phyloP scores from a whole-genome alignment of 2,888 invertebrate genomes.

The Chromoteleia sp. region DNA sequence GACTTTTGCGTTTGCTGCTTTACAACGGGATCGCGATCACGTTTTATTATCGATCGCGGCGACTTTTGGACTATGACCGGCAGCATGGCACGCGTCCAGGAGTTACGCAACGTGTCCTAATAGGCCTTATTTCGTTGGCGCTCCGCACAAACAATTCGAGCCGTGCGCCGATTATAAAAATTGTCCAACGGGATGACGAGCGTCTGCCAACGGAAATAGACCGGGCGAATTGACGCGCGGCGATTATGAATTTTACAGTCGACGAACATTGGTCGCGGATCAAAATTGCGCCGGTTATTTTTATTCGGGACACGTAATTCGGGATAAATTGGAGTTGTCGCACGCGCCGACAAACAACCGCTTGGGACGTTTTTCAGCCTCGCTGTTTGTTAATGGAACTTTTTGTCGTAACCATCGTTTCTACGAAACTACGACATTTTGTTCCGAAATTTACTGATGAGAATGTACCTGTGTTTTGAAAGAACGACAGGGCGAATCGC shows the following conservation, averaged over 20 bases:
- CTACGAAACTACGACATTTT: no score
- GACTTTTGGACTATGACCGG: constrained; percentile 40
- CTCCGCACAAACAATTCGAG: constrained; percentile 28
- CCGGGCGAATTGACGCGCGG: neutral
- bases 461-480: no score
- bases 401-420: neutral
- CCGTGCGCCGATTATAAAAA: constrained; percentile 42
- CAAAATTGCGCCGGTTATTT: constrained; percentile 30
- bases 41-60: constrained; percentile 34
- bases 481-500: no score
- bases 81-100: constrained; percentile 64
- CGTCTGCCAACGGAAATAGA: constrained; percentile 68
- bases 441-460: no score
- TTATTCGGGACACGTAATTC: constrained; percentile 46
- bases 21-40: neutral
- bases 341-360: constrained; percentile 18
- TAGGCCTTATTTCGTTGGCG: constrained; percentile 63
- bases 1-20: no score
- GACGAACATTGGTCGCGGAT: constrained; percentile 30
- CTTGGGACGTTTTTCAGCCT: neutral
- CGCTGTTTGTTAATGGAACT: constrained; percentile 12
- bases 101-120: constrained; percentile 73
- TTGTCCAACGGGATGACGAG: constrained; percentile 51
- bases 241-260: constrained; percentile 34
- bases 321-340: constrained; percentile 37